Evolutionary conservation across 1,140 invertebrate species (phyloP), one percentile per base, ranked within the genome.

Genomic region (Drosophila gunungcola): DNA sequence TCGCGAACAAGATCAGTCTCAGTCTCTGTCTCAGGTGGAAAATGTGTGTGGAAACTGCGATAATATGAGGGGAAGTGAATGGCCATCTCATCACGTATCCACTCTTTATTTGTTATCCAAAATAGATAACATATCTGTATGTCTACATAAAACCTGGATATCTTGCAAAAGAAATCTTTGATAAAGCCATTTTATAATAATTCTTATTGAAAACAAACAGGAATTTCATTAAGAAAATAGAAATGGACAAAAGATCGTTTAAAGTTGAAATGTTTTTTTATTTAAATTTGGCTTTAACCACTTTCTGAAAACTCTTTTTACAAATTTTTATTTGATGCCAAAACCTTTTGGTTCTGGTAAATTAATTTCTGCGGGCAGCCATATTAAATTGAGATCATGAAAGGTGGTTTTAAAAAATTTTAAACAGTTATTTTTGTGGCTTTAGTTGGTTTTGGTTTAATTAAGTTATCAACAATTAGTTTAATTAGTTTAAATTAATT

Each of bases 1-100:
- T 32, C 34, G 32, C 32, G 34, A 32, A 42, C 54, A 45, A 57
- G 54, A 57, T 57, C 54, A 45, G 41, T 13, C 27, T 36, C 32
- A 21, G 10, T 10, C 21, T 45, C 54, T 34, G 41, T 13, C 27
- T 36, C 32, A 21, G 10, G 13, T 36, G 49, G 49, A 52, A 52
- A 52, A 52, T 16, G n/a, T 52, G 9, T 56, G 39, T 43, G 54
- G 38, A 32, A 56, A 29, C 4, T 32, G 54, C 54, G 39, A 56
- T 43, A 56, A 32, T 11, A 29, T 29, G 39, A 9, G 3, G 29
- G 13, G 13, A 34, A 36, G 29, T 34, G 41, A 57, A 46, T 39
- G 51, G 16, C 12, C 51, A 53, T 21, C 48, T 16, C 48, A 32
- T 49, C 46, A 51, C 48, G 48, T 51, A 51, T 49, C 46, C 6